phyloP scores from a whole-genome alignment of 1,140 invertebrate genomes.

The Macrobrachium rosenbergii region DNA sequence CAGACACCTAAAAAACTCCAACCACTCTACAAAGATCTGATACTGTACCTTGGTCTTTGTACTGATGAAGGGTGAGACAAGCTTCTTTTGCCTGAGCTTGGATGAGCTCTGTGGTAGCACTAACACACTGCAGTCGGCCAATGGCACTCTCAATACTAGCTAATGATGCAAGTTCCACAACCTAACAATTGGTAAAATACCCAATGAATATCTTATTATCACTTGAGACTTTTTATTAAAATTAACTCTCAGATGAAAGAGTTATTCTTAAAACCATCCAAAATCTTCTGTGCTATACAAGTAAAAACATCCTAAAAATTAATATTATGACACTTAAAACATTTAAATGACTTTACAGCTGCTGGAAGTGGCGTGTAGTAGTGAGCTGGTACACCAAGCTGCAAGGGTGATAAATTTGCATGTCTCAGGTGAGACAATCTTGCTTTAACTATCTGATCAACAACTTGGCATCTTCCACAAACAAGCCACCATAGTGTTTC shows the following conservation, averaged over 20 bases:
- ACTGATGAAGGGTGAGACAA: conserved; percentile 47
- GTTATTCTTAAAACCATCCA: neutral
- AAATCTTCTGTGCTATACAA: neutral
- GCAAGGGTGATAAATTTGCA: conserved; percentile 47
- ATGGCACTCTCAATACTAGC: conserved; percentile 43
- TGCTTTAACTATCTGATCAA: conserved; percentile 52
- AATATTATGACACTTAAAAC: neutral
- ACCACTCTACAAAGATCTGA: neutral
- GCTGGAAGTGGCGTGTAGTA: conserved; percentile 54
- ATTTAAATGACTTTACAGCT: conserved; percentile 25
- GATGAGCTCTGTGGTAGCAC: conserved; percentile 53
- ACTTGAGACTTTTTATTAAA: neutral
- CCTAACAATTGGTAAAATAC: conserved; percentile 11
- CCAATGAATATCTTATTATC: neutral
- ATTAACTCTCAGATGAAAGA: neutral
- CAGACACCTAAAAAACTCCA: neutral
- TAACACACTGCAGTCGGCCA: conserved; percentile 50
- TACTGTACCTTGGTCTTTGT: conserved; percentile 48
- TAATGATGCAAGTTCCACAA: conserved; percentile 56
- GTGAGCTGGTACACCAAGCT: conserved; percentile 51
- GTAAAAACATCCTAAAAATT: neutral
- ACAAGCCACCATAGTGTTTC: conserved; percentile 50
- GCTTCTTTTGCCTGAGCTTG: conserved; percentile 61
- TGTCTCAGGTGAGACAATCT: conserved; percentile 48
- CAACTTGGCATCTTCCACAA: conserved; percentile 49